phyloP scores from a whole-genome alignment of 1,140 invertebrate genomes.

The Muscidifurax raptorellus region DNA sequence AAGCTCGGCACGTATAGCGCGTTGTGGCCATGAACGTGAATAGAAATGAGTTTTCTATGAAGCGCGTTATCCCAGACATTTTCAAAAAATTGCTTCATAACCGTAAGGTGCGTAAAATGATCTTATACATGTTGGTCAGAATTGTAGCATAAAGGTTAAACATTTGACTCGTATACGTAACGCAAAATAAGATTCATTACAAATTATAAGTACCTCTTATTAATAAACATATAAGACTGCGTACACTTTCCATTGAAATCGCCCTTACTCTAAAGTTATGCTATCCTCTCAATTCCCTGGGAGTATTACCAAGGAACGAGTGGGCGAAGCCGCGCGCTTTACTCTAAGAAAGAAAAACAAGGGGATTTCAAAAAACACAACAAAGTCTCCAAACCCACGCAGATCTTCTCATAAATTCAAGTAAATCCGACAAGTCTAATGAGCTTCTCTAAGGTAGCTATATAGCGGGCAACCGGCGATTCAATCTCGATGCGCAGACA shows the following conservation, averaged over 20 bases:
- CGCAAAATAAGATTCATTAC: too few species aligned
- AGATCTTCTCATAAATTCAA: constrained; percentile 45
- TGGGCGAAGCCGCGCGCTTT: not conserved
- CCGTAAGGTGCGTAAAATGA: not conserved
- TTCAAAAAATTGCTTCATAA: constrained; percentile 10
- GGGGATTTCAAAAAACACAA: constrained; percentile 28
- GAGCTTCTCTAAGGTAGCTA: constrained; percentile 22
- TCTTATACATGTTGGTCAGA: too few species aligned
- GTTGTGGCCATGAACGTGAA: constrained; percentile 24
- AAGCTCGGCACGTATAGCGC: not conserved
- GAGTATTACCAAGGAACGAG: not conserved
- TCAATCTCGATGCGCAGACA: not conserved
- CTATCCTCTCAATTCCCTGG: not conserved
- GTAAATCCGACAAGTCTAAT: constrained; percentile 43
- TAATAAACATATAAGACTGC: too few species aligned
- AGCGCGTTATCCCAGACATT: not conserved
- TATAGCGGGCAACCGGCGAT: not conserved
- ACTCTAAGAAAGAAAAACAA: not conserved
- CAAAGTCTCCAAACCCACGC: not conserved
- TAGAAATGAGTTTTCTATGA: constrained; percentile 29
- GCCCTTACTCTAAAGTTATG: not conserved
- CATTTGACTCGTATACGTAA: too few species aligned
- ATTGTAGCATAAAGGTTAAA: too few species aligned
- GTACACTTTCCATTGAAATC: too few species aligned
- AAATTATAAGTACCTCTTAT: too few species aligned